Evolutionary conservation across 2,888 invertebrate genomes (phyloP), one percentile per base, ranked within the genome.

Genomic region (Chrysopilus asiliformis): DNA sequence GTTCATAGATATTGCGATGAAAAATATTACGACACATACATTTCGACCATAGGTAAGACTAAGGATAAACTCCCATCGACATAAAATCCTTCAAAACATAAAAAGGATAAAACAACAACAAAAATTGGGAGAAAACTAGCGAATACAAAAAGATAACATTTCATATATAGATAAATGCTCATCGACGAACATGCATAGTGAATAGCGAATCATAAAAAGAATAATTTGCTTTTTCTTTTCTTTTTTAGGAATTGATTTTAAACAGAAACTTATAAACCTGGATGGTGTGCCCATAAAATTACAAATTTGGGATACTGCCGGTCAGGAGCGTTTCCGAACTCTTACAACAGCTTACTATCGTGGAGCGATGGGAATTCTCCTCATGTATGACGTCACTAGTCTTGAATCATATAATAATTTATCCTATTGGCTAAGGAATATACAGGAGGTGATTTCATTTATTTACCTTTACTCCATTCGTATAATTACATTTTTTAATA

Each of bases 361-460:
- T 31, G 89, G 86, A 4, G 86, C 87, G 10, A 86, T 87, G 87
- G 90, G 90, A 34, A 86, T 90, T 49, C 70, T 89, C 31, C 71
- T 90, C 15, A 83, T 90, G 75, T 90, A 90, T 57, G 90, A 90
- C 59, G 83, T 87, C 47, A 87, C 89, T 26, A 85, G 83, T 60
- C 66, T 83, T 53, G 84, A 85, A 53, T 86, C 87, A n/a, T 90
- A 87, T 60, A 83, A 86, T 58, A 84, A 87, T 62, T 68, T 90
- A 46, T 79, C 83, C 7, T 89, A 89, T 57, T 90, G 90, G 90
- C 69, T 90, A 43, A 73, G 83, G 58, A 87, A 86, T 64, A 86
- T 90, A 48, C 82, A 87, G 67, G 84, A 85, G 71, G 87, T 85
- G 62, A n/a, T n/a, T n/a, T n/a, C n/a, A n/a, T n/a, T n/a, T n/a